These are phyloP conservation scores for Pardosa pseudoannulata DNA, from an alignment of 2,888 invertebrate species.

Conservation along the genomic window DNA sequence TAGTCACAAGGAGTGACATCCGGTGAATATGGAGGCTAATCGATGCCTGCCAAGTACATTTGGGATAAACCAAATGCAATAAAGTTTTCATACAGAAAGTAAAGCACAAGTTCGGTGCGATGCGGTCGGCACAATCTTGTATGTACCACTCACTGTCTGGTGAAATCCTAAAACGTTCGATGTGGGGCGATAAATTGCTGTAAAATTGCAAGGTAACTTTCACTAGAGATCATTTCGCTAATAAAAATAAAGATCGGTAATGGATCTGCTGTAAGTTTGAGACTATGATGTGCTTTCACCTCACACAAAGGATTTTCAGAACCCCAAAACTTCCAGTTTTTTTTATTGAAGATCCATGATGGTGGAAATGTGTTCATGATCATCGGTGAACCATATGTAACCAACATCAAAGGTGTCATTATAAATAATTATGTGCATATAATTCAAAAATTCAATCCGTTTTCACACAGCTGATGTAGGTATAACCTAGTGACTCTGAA, in stretches of 20 bases:
- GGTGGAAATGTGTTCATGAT: slow-evolving; percentile 19
- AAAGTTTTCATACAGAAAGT: slow-evolving; percentile 10
- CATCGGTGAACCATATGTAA: slow-evolving; percentile 20
- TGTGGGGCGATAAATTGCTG: background rate
- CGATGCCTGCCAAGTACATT: background rate
- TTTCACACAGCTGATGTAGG: background rate
- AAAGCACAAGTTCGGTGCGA: slow-evolving; percentile 12
- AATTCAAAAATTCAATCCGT: slow-evolving; percentile 2
- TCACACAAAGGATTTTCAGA: slow-evolving; percentile 24
- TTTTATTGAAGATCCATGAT: slow-evolving; percentile 25
- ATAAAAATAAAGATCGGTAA: background rate
- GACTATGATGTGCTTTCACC: slow-evolving; percentile 6
- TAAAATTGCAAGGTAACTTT: background rate
- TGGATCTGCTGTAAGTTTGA: background rate
- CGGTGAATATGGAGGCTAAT: background rate
- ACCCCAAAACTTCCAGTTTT: slow-evolving; percentile 18
- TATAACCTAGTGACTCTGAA: background rate
- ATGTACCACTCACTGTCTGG: background rate
- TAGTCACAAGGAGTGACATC: background rate
- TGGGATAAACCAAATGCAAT: background rate
- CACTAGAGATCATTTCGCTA: background rate
- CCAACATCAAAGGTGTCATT: slow-evolving; percentile 18
- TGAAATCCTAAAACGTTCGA: background rate
- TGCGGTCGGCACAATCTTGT: slow-evolving; percentile 20
- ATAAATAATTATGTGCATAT: slow-evolving; percentile 14